These are phyloP conservation scores for Anguilla pacifica DNA, from an alignment of 2,797 vertebrate genomes.

Conservation along the genomic window DNA sequence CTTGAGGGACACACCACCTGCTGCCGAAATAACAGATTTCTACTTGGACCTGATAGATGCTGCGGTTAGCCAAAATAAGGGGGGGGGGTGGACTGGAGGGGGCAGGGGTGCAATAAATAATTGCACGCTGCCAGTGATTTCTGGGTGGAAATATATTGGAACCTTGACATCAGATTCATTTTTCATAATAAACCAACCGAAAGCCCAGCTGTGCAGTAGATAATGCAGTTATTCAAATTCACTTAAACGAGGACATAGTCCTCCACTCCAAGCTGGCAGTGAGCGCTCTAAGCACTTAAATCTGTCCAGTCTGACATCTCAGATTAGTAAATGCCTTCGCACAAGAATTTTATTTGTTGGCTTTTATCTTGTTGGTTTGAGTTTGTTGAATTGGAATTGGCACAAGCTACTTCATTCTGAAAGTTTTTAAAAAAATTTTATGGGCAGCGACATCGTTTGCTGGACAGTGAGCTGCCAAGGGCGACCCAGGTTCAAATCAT, in stretches of 20 bases:
- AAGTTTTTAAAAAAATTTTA: background rate
- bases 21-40: background rate
- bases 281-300: background rate
- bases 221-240: conserved; percentile 18
- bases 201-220: conserved; percentile 19
- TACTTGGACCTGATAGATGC: background rate
- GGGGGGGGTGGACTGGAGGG: background rate
- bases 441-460: background rate
- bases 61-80: background rate
- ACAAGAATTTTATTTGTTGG: background rate
- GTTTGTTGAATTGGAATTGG: background rate
- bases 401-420: background rate
- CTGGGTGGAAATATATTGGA: conserved; percentile 23
- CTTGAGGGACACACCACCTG: background rate
- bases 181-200: conserved; percentile 14
- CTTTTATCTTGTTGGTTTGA: background rate
- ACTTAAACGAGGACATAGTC: background rate
- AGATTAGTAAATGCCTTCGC: background rate
- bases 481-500: background rate
- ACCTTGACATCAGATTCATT: conserved; percentile 6
- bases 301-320: background rate
- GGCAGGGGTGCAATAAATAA: background rate
- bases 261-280: background rate
- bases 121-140: conserved; percentile 16
- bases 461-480: background rate